A percentile compares a stretch with the other conserved stretches of the same genome.
phyloP scores from a whole-genome alignment of 2,888 invertebrate species.

The Standfussiana lucernea region DNA sequence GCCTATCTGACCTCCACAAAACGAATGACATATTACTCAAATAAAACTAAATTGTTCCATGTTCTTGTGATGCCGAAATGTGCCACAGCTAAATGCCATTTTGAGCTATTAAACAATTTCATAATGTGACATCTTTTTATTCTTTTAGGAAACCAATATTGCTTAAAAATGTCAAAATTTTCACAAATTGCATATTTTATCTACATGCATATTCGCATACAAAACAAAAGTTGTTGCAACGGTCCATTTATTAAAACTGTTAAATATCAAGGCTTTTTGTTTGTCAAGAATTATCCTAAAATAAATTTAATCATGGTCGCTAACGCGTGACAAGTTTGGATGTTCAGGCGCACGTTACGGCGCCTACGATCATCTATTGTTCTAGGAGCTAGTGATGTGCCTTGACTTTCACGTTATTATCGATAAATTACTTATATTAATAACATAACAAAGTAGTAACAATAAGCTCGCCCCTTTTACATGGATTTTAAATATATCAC shows the following conservation, averaged over 20 bases:
- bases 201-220: conserved; percentile 13
- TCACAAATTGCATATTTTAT: conserved; percentile 9
- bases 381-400: conserved; percentile 77
- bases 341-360: conserved; percentile 81
- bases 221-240: conserved; percentile 26
- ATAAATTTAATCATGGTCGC: conserved; percentile 70
- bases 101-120: background rate
- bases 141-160: background rate
- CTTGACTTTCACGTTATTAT: conserved; percentile 39
- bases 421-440: conserved; percentile 50
- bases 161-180: conserved; percentile 38
- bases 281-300: conserved; percentile 55
- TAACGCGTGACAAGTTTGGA: conserved; percentile 79
- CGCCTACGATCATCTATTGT: conserved; percentile 86
- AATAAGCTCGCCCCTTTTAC: background rate
- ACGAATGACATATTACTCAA: no score
- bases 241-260: conserved; percentile 32
- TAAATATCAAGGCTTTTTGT: conserved; percentile 60
- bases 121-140: conserved; percentile 27
- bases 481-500: background rate
- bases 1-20: background rate
- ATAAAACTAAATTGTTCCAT: background rate
- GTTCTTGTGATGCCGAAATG: background rate
- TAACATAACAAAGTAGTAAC: background rate
- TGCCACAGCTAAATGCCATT: background rate